These are phyloP conservation scores for Palythoa grandiflora DNA, from an alignment of 92 coral and sea anemone genomes.

Conservation along the genomic window DNA sequence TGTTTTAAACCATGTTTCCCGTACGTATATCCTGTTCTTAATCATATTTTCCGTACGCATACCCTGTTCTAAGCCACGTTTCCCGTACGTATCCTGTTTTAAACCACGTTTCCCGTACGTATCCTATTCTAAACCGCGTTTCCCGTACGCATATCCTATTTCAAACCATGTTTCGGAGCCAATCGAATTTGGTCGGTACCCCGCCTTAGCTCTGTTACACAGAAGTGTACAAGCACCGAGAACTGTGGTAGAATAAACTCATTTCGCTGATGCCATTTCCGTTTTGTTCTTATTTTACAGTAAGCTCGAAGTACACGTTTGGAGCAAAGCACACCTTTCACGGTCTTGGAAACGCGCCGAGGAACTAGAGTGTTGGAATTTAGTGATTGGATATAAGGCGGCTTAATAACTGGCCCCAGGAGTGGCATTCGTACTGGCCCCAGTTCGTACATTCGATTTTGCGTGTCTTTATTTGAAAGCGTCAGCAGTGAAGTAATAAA, in stretches of 20 bases:
- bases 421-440: too few relatives aligned
- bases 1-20: too few relatives aligned
- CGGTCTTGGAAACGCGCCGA: constrained; percentile 90
- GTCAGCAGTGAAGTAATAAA: too few relatives aligned
- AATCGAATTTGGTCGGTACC: too few relatives aligned
- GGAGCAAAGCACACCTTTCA: constrained; percentile 89
- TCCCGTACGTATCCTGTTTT: too few relatives aligned
- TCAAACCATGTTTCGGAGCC: too few relatives aligned
- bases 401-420: background rate
- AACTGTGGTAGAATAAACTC: background rate
- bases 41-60: constrained; percentile 74
- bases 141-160: constrained; percentile 61
- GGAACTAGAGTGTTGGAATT: constrained; percentile 55
- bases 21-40: constrained; percentile 50
- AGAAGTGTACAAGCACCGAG: background rate
- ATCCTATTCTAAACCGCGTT: constrained; percentile 67
- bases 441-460: too few relatives aligned
- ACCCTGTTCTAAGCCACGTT: too few relatives aligned
- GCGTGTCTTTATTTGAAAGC: too few relatives aligned
- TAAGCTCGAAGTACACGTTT: constrained; percentile 89
- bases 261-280: background rate
- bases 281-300: constrained; percentile 35
- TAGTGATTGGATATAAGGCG: background rate
- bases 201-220: background rate
- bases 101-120: too few relatives aligned